Base-by-base conservation (phyloP, 2,888 invertebrate genomes). In the Brachypterus glaber region DNA sequence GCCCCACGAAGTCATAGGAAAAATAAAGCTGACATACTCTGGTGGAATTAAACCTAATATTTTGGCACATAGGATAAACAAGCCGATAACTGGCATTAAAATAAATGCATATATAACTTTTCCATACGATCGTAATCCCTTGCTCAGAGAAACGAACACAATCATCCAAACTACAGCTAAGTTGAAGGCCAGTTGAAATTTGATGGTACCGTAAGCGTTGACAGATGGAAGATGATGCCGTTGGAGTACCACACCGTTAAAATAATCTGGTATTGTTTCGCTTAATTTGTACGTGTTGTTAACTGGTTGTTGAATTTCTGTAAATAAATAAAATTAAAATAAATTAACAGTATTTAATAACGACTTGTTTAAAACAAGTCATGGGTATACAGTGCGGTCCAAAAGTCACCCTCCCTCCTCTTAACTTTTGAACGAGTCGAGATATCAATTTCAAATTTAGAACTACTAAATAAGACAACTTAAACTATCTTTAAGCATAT, bases 111-210 rank as follows among this genome's bases (percentile, higher is more conserved):
- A 83, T 5, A 88, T 77, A 11, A 86, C 83, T 72, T 86, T 87
- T 40, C 87, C 86, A 52, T 86, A 86, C 1, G 85, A 85, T 51
- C 84, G 75, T 27, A 90, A 66, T 40, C 91, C 90, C 74, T 88
- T 89, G 62, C 89, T 88, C 14, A 91, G 72, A 30, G 85, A 79
- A 14, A 91, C 77, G 58, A 91, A 91, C 4, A 90, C 82, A 33
- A 87, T 80, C 74, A 87, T 81, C 91, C 91, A 92, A 14, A 90
- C 81, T 3, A 91, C 82, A 1, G 87, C 87, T 60, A 91, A 69
- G 63, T 90, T 89, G 66, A 91, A 89, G 2, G 89, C 87, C 45
- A 89, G 77, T 71, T 91, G 87, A 65, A 90, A 89, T 63, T 84
- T 84, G 40, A 86, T 75, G 33, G 72, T 74, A 16, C 81, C 79